Evolutionary conservation across 2,888 invertebrate species (phyloP), one percentile per base, ranked within the genome.

Genomic region (Allygus modestus): DNA sequence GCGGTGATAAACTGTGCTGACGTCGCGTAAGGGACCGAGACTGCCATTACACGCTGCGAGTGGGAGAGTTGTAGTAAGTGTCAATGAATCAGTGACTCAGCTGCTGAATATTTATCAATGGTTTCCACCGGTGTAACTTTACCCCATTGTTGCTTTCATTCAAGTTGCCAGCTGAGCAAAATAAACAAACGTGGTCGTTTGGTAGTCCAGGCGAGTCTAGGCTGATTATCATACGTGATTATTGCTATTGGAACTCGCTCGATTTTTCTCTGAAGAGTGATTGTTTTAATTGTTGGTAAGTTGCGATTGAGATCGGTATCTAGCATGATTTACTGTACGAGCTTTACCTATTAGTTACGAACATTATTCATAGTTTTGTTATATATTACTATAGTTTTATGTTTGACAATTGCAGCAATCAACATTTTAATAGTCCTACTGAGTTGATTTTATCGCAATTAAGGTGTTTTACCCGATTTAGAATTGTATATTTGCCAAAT

Each of bases 11-110:
- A n/a, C n/a, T n/a, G n/a, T n/a, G n/a, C n/a, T n/a, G n/a, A n/a
- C n/a, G n/a, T n/a, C n/a, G n/a, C n/a, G n/a, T n/a, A n/a, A n/a
- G n/a, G n/a, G n/a, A n/a, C n/a, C n/a, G n/a, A n/a, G n/a, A 12
- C 17, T 65, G 31, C 15, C 65, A 65, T 65, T 65, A 65, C 65
- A 65, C 23, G 58, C 15, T 58, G 31, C 65, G 65, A 9, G 65
- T 65, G 65, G 65, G 65, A 65, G 28, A 65, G 4, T 15, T 1
- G 65, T 28, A 28, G 65, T 65, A 65, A 65, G 75, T 77, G 75
- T 28, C 75, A 77, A 77, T 77, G 75, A 77, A 46, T 46, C 75
- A 46, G 46, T 77, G 75, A 77, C 26, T 77, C 75, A 77, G 51
- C 75, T 77, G 75, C 4, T 77, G 75, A 43, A 77, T 77, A 65